A percentile compares a stretch with the other conserved stretches of the same genome.
phyloP scores from a whole-genome alignment of 2,113 vertebrate species.

The human (Homo sapiens) region GRCh38 chr11:107029501-107030000 shows the following conservation, averaged over 20 bases:
- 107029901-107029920: neutral
- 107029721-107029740: neutral
- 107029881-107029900: neutral
- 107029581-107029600: neutral
- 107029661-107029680: neutral
- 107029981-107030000: neutral
- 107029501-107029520: neutral
- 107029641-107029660: neutral
- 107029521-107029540: neutral
- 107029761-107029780: neutral
- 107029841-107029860: neutral
- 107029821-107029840: neutral
- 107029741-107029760: neutral
- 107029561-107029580: neutral
- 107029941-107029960: slow-evolving; percentile 9
- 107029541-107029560: neutral
- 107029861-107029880: neutral
- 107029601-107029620: neutral
- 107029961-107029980: slow-evolving; percentile 31
- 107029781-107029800: neutral
- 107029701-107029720: neutral
- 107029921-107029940: neutral
- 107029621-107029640: neutral
- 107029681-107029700: neutral
- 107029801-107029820: neutral